Conservation (phyloP, 2,797 vertebrate genomes). For the Pagetopsis macropterus region DNA sequence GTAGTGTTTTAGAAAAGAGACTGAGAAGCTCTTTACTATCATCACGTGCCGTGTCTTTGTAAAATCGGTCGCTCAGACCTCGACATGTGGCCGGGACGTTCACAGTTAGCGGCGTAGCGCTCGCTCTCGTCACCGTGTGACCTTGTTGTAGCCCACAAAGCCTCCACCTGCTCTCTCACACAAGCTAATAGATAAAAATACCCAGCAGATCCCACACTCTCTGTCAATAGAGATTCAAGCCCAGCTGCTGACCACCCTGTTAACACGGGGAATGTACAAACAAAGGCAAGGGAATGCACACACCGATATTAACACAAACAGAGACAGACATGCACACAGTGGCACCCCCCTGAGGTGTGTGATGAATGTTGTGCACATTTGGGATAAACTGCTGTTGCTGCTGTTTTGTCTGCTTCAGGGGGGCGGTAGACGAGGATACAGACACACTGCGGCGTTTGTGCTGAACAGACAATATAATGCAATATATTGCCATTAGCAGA, state of each 20-base stretch:
- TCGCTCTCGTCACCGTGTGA: slow-evolving; percentile 57
- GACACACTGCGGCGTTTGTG: slow-evolving; percentile 63
- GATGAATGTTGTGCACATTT: slow-evolving; percentile 64
- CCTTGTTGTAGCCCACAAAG: slow-evolving; percentile 79
- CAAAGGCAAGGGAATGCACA: slow-evolving; percentile 58
- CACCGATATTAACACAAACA: slow-evolving; percentile 35
- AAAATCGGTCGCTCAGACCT: slow-evolving; percentile 25
- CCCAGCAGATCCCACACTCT: slow-evolving; percentile 76
- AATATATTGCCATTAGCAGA: slow-evolving; percentile 79
- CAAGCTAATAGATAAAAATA: slow-evolving; percentile 83
- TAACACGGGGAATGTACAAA: slow-evolving; percentile 72
- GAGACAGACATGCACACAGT: slow-evolving; percentile 32
- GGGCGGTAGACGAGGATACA: slow-evolving; percentile 64
- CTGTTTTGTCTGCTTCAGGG: slow-evolving; percentile 64
- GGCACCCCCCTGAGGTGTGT: slow-evolving; percentile 52
- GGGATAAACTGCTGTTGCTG: slow-evolving; percentile 69
- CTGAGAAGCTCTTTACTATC: slow-evolving; percentile 11
- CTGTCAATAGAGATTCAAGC: slow-evolving; percentile 83
- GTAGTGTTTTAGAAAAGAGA: slow-evolving; percentile 3
- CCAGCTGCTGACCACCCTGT: slow-evolving; percentile 73
- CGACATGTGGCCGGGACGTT: slow-evolving; percentile 28
- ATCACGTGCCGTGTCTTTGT: slow-evolving; percentile 30
- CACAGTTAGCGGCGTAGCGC: slow-evolving; percentile 43
- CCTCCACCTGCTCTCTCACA: slow-evolving; percentile 82
- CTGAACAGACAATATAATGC: slow-evolving; percentile 73